Evolutionary conservation across 2,797 vertebrate species (phyloP), one percentile per base, ranked within the genome.

Genomic region (Chrysocyon brachyurus): DNA sequence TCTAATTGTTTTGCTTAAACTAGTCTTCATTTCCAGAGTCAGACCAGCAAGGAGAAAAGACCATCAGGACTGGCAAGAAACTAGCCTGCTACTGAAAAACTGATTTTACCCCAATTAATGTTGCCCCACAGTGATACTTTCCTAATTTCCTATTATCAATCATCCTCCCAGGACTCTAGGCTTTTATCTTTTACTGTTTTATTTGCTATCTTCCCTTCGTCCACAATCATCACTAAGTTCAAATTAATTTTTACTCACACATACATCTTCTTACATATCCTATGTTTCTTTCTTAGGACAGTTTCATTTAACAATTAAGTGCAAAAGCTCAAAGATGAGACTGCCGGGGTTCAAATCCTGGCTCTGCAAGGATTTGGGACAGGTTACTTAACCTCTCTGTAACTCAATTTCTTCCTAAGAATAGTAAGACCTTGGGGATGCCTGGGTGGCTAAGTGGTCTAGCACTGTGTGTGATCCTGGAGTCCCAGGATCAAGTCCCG

Each of bases 311-410:
- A 83, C 72, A 64, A 93, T n/a, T 94, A 68, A 90, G 96, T 59
- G 11, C 46, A 64, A 54, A 86, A 66, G 26, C 14, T 81, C 81
- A 86, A 83, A 94, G 59, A 61, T 56, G 83, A 82, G 68, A 56
- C 28, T 82, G 87, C 61, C 64, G 83, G 40, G 66, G 24, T 93
- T 97, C 81, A 95, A 92, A 83, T 97, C 54, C 57, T 87, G 52
- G 61, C n/a, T 87, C 75, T 77, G 22, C 22, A 40, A 36, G 49
- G 49, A 92, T 52, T 86, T 31, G 22, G 12, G 9, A 36, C 54
- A 90, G 90, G 40, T 87, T 85, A 79, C 21, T 82, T 66, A 66
- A 81, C 24, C 26, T 52, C 87, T 90, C 66, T 77, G 17, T 77
- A 87, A 84, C 54, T 75, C 59, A 11, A 77, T 77, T 87, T 96